Evolutionary conservation across 2,888 invertebrate species (phyloP).

Genomic region (Eilema depressum): DNA sequence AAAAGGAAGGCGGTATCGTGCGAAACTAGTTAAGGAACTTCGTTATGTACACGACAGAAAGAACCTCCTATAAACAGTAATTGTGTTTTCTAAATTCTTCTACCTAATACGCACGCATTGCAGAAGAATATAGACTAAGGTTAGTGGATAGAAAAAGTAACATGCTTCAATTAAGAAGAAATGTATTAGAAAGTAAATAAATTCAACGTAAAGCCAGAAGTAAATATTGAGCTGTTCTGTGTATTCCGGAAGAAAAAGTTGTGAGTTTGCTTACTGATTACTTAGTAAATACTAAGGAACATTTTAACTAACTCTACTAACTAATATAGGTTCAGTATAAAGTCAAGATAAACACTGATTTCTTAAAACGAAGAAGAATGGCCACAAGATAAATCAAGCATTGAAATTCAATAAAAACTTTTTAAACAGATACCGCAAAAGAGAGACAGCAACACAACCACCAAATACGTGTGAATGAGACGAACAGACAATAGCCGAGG

Average conservation of each 20-base stretch:
- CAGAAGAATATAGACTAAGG: background rate
- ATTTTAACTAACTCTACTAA: background rate
- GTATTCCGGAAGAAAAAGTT: background rate
- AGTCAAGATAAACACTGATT: background rate
- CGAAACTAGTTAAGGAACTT: background rate
- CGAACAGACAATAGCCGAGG: conserved; percentile 50
- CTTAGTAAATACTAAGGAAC: background rate
- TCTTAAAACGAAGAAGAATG: background rate
- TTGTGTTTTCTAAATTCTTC: background rate
- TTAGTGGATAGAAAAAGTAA: background rate
- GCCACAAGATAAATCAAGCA: conserved; percentile 13
- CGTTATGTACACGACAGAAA: background rate
- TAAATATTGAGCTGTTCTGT: background rate
- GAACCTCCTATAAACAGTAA: background rate
- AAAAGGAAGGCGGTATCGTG: background rate
- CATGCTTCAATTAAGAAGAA: background rate
- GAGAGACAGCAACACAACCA: conserved; percentile 19
- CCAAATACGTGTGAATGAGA: conserved; percentile 33
- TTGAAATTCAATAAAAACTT: conserved; percentile 33
- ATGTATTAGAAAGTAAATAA: background rate
- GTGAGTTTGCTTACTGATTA: background rate
- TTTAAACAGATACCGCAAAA: conserved; percentile 25
- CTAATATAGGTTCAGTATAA: background rate
- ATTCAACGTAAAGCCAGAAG: background rate
- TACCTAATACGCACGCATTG: background rate